Conservation (phyloP, 92 coral and sea anemone genomes). For the Isaurus tuberculatus region DNA sequence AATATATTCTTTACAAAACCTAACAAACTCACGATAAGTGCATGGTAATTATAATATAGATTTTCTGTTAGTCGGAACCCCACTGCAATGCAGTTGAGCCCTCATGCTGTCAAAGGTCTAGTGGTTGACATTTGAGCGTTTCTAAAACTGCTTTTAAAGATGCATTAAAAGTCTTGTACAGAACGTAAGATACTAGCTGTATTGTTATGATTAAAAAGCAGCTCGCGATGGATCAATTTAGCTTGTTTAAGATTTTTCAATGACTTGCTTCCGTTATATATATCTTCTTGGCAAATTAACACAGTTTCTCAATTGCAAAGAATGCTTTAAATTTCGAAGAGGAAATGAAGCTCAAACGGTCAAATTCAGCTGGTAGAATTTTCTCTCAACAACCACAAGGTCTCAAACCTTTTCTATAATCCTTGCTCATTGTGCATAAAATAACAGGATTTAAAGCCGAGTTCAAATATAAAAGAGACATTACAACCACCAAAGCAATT, state of each 20-base stretch:
- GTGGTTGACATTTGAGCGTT: not conserved
- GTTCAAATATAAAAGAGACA: conserved; percentile 86
- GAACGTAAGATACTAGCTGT: not conserved
- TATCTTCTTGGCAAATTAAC: conserved; percentile 29
- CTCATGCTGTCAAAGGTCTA: conserved; percentile 1
- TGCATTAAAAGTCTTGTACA: not conserved
- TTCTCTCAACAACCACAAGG: conserved; percentile 74
- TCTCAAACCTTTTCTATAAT: conserved; percentile 80
- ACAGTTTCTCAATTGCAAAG: not conserved
- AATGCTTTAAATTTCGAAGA: not conserved
- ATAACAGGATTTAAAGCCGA: conserved; percentile 95
- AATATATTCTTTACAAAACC: not conserved
- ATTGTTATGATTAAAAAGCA: not conserved
- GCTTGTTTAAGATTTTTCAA: conserved; percentile 8
- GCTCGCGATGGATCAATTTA: not conserved
- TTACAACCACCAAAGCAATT: conserved; percentile 75
- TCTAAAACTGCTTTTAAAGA: conserved; percentile 13
- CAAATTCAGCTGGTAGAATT: not conserved
- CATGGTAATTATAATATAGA: not conserved
- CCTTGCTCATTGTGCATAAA: conserved; percentile 97
- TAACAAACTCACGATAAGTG: not conserved
- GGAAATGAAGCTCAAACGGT: not conserved
- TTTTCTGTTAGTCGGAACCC: not conserved
- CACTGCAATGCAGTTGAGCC: not conserved
- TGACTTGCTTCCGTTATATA: conserved; percentile 20